A percentile compares a stretch with the other conserved stretches of the same genome.
phyloP scores from a whole-genome alignment of 1,140 invertebrate genomes.

The Glossosoma conforme region DNA sequence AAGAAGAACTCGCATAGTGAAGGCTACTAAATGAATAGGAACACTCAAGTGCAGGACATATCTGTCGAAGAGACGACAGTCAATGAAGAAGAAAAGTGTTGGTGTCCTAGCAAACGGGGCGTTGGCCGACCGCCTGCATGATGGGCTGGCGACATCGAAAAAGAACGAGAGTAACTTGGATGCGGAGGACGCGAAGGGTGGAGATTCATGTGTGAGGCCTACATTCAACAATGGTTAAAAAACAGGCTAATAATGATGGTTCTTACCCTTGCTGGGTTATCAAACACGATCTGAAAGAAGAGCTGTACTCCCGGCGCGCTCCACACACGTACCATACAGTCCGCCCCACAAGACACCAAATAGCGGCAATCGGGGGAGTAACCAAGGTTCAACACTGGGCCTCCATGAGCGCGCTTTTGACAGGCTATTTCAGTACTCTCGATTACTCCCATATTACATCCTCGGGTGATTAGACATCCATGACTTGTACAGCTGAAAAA shows the following conservation, averaged over 20 bases:
- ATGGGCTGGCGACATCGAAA: too few species aligned
- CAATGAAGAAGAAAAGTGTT: too few species aligned
- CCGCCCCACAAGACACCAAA: conserved; percentile 23
- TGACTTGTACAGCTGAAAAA: conserved; percentile 5
- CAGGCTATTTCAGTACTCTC: not conserved
- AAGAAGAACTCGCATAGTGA: too few species aligned
- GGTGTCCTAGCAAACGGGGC: too few species aligned
- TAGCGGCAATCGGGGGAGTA: conserved; percentile 19
- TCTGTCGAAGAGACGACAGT: too few species aligned
- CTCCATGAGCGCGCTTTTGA: conserved; percentile 15
- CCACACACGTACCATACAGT: conserved; percentile 25
- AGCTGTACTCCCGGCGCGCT: conserved; percentile 11
- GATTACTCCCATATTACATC: not conserved
- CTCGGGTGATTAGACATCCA: not conserved
- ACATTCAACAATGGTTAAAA: too few species aligned
- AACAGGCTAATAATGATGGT: not conserved
- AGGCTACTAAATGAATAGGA: too few species aligned
- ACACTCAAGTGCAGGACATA: too few species aligned
- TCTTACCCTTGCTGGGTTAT: conserved; percentile 19
- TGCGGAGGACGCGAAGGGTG: too few species aligned
- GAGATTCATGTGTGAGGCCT: too few species aligned
- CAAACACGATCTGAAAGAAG: conserved; percentile 25
- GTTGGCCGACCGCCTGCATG: too few species aligned
- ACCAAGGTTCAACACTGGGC: conserved; percentile 9
- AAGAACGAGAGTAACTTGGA: too few species aligned